phyloP scores from a whole-genome alignment of 2,888 invertebrate species.

The Allolobophora icterica region DNA sequence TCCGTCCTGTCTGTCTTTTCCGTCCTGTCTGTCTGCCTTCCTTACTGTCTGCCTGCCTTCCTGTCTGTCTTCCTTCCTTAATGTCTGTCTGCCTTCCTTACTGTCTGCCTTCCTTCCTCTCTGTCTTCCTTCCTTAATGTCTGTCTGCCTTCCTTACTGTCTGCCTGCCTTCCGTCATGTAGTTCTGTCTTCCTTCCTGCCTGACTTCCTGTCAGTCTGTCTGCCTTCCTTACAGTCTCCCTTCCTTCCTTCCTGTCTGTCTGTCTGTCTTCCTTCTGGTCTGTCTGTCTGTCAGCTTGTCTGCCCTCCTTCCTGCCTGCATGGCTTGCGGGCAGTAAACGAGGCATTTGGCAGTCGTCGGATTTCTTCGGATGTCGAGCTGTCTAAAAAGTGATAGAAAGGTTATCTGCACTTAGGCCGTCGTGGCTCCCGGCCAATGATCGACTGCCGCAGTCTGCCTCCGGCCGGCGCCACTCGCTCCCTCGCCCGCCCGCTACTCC shows the following conservation, averaged over 20 bases:
- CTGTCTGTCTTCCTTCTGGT: too few relatives aligned
- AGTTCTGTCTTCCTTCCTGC: not conserved
- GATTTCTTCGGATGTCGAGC: not conserved
- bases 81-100: too few relatives aligned
- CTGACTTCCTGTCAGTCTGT: not conserved
- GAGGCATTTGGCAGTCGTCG: not conserved
- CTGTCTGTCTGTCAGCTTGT: not conserved
- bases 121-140: not conserved
- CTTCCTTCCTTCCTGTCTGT: too few relatives aligned
- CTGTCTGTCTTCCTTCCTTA: too few relatives aligned
- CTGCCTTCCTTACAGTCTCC: too few relatives aligned
- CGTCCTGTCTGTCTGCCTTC: too few relatives aligned
- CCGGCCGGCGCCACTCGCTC: not conserved
- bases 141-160: not conserved
- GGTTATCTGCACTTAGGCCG: not conserved
- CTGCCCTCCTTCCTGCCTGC: not conserved
- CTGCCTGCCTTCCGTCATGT: not conserved
- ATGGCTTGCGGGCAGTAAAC: not conserved
- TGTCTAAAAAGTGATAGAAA: constrained; percentile 13
- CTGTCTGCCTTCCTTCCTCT: not conserved
- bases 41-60: too few relatives aligned
- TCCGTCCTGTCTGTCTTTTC: too few relatives aligned
- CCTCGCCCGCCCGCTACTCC: too few relatives aligned
- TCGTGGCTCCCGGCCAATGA: not conserved
- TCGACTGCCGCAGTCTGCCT: not conserved